Evolutionary conservation across 2,888 invertebrate species (phyloP).

Genomic region (Endomychus coccineus): DNA sequence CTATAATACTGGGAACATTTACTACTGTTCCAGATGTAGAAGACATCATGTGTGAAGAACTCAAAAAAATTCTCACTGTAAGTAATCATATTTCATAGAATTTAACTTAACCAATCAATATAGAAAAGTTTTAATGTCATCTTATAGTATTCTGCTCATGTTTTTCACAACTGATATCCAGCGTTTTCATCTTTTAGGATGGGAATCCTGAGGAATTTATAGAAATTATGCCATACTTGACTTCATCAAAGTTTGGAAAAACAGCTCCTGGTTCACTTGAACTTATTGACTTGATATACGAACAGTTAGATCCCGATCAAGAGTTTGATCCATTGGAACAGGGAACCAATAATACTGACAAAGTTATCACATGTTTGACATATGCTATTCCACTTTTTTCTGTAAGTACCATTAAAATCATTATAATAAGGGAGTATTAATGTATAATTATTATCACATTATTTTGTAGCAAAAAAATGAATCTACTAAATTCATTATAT

Average conservation of each 20-base stretch:
- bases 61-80: slow-evolving; percentile 78
- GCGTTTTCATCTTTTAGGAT: slow-evolving; percentile 51
- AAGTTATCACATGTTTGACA: slow-evolving; percentile 77
- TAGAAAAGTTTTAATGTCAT: no score
- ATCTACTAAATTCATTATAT: slow-evolving; percentile 75
- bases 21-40: slow-evolving; percentile 73
- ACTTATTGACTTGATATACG: slow-evolving; percentile 75
- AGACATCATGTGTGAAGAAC: slow-evolving; percentile 73
- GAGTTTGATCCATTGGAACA: slow-evolving; percentile 51
- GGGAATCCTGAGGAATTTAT: slow-evolving; percentile 89
- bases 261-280: slow-evolving; percentile 81
- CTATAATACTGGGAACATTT: slow-evolving; percentile 51
- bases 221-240: slow-evolving; percentile 77
- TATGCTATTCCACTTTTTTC: slow-evolving; percentile 84
- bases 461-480: slow-evolving; percentile 69
- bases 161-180: not conserved
- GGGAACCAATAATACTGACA: slow-evolving; percentile 62
- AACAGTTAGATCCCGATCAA: slow-evolving; percentile 74
- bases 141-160: slow-evolving; percentile 1
- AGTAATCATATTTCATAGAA: slow-evolving; percentile 17
- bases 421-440: no score
- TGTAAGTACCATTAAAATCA: slow-evolving; percentile 54
- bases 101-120: not conserved
- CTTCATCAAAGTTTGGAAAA: slow-evolving; percentile 71
- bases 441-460: slow-evolving; percentile 9